phyloP scores from a whole-genome alignment of 2,888 invertebrate species.

The Sinohyriopsis cumingii region DNA sequence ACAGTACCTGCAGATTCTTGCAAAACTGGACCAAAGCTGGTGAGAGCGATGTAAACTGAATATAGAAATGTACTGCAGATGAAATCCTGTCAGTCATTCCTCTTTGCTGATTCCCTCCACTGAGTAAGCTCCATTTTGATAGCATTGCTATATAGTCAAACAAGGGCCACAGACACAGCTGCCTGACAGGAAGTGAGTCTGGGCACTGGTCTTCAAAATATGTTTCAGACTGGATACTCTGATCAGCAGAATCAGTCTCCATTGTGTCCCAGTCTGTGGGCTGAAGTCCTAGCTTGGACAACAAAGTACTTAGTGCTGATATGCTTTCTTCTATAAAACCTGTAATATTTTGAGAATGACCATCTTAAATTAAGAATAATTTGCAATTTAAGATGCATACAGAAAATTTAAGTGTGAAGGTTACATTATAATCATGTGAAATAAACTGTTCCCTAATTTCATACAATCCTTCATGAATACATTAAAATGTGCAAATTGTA shows the following conservation, averaged over 20 bases:
- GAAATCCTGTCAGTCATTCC: background rate
- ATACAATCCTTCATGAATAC: too few species aligned
- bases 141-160: slow-evolving; percentile 48
- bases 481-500: too few species aligned
- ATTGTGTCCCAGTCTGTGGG: slow-evolving; percentile 11
- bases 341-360: slow-evolving; percentile 5
- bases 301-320: slow-evolving; percentile 4
- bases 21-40: too few species aligned
- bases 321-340: slow-evolving; percentile 4
- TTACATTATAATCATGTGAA: too few species aligned
- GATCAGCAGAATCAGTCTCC: slow-evolving; percentile 19
- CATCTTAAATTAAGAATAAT: too few species aligned
- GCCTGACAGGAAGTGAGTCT: slow-evolving; percentile 17
- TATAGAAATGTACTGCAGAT: background rate
- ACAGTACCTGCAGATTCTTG: too few species aligned
- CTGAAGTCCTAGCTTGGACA: slow-evolving; percentile 13
- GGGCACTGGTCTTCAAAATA: slow-evolving; percentile 10
- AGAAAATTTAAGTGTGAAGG: too few species aligned
- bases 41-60: too few species aligned
- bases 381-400: too few species aligned
- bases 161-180: slow-evolving; percentile 55
- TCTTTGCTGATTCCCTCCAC: background rate
- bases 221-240: slow-evolving; percentile 14
- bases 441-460: too few species aligned
- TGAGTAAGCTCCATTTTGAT: slow-evolving; percentile 19